phyloP scores from a whole-genome alignment of 2,888 invertebrate genomes.

The Eurytoma californica region DNA sequence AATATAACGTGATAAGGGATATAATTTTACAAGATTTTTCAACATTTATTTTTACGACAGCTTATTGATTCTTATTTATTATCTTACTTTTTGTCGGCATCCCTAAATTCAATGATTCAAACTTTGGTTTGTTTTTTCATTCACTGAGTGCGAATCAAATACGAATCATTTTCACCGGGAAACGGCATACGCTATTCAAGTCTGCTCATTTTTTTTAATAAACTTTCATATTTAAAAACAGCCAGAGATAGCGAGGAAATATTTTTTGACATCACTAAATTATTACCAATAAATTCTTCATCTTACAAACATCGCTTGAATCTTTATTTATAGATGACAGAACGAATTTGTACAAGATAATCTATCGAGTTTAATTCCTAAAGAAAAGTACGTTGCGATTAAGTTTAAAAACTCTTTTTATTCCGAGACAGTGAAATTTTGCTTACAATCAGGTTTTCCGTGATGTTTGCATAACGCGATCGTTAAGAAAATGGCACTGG shows the following conservation, averaged over 20 bases:
- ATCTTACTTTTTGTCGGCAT: not conserved
- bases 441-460: conserved; percentile 1
- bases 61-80: not conserved
- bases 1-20: not conserved
- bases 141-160: not conserved
- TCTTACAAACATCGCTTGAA: not conserved
- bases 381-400: not conserved
- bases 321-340: conserved; percentile 1
- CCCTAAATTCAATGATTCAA: conserved; percentile 2
- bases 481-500: conserved; percentile 54
- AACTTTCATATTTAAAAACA: conserved; percentile 22
- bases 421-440: not conserved
- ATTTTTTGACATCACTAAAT: conserved; percentile 42
- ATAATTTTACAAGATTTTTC: not conserved
- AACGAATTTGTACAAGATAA: conserved; percentile 23
- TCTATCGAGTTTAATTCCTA: not conserved
- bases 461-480: conserved; percentile 21
- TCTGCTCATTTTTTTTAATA: conserved; percentile 8
- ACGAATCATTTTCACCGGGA: not conserved
- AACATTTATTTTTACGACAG: conserved; percentile 1
- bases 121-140: not conserved
- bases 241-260: conserved; percentile 22
- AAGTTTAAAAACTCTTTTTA: conserved; percentile 3
- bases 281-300: conserved; percentile 6
- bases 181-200: conserved; percentile 22